A percentile compares a stretch with the other conserved stretches of the same genome.
These are phyloP conservation scores for Laothoe populi DNA, from an alignment of 2,888 invertebrate species.

Conservation along the genomic window DNA sequence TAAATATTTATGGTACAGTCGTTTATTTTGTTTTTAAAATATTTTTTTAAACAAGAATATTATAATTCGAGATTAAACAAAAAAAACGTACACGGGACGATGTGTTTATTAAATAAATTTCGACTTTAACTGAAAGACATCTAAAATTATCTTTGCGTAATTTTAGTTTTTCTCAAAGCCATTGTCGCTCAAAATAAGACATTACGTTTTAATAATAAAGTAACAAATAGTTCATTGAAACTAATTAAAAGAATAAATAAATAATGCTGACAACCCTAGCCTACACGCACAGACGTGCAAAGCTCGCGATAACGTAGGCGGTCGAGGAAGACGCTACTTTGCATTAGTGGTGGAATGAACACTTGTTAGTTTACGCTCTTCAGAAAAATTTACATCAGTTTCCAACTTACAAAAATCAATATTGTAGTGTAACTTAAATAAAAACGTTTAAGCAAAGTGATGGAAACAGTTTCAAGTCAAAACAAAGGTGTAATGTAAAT, in stretches of 20 bases:
- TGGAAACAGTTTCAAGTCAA: neutral
- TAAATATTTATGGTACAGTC: too few species aligned
- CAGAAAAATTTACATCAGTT: neutral
- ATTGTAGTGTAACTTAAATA: neutral
- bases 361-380: conserved; percentile 30
- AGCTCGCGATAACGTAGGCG: conserved; percentile 27
- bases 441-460: neutral
- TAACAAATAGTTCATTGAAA: neutral
- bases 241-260: neutral
- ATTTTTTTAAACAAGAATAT: too few species aligned
- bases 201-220: neutral
- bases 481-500: neutral
- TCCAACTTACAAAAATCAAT: neutral
- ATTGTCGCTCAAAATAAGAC: too few species aligned
- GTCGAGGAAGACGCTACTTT: conserved; percentile 35
- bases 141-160: too few species aligned
- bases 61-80: too few species aligned
- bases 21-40: too few species aligned
- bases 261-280: conserved; percentile 23
- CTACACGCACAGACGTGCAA: conserved; percentile 24
- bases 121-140: too few species aligned
- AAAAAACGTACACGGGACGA: too few species aligned
- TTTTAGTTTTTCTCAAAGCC: too few species aligned
- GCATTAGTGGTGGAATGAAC: conserved; percentile 45
- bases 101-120: too few species aligned